Conservation (phyloP, 2,113 vertebrate genomes). For the Takifugu bimaculatus region DNA sequence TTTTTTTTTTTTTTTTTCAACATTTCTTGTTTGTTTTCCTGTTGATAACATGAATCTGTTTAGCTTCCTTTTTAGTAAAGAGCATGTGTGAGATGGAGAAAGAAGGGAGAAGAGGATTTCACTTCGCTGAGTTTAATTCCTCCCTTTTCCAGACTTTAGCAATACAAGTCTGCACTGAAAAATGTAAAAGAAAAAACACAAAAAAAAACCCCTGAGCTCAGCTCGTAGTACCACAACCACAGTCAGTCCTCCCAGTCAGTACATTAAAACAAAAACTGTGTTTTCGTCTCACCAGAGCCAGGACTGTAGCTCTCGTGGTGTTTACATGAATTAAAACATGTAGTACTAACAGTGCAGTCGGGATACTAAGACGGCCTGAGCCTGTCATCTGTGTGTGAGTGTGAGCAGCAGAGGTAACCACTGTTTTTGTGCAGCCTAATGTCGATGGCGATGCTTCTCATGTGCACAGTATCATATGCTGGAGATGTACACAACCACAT, state of each 20-base stretch:
- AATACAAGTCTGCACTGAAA: conserved; percentile 74
- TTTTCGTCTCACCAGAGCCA: conserved; percentile 53
- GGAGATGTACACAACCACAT: conserved; percentile 73
- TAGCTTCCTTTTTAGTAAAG: conserved; percentile 62
- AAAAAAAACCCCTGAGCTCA: conserved; percentile 56
- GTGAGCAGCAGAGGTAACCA: conserved; percentile 57
- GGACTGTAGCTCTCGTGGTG: conserved; percentile 56
- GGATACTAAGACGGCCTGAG: conserved; percentile 39
- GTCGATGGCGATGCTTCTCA: conserved; percentile 66
- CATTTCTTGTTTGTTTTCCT: conserved; percentile 16
- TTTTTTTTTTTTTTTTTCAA: too few species aligned
- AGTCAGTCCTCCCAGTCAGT: conserved; percentile 30
- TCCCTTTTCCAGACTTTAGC: conserved; percentile 48
- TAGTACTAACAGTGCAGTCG: conserved; percentile 21
- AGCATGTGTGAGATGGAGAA: conserved; percentile 53
- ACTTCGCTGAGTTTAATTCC: conserved; percentile 31
- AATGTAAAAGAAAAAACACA: conserved; percentile 9
- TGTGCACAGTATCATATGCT: conserved; percentile 70
- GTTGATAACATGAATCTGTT: conserved; percentile 55
- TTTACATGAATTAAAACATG: conserved; percentile 20
- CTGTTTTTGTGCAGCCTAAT: conserved; percentile 65
- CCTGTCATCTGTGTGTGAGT: conserved; percentile 22
- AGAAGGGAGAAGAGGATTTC: conserved; percentile 20
- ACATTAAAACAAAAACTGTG: conserved; percentile 24
- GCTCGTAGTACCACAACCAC: conserved; percentile 53